Base-by-base conservation (phyloP, 2,113 vertebrate genomes). In the Tetraodon nigroviridis region DNA sequence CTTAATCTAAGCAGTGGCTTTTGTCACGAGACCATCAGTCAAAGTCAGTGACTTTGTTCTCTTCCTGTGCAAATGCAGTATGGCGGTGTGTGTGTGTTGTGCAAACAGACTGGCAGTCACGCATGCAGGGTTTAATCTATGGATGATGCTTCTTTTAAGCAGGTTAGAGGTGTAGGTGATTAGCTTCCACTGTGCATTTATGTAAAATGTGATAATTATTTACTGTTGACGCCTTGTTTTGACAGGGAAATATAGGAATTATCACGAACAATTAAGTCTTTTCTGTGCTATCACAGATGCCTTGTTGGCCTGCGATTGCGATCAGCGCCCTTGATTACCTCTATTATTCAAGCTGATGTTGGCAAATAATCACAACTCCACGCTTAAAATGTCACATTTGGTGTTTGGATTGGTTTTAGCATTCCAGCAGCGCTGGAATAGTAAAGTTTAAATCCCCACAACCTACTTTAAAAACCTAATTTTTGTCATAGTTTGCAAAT, bases 1-100 rank as follows among this genome's bases (percentile, higher is more conserved):
- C 75, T 66, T 58, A 74, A 74, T 88, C 73, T 76, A 80, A 90
- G 84, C 75, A 58, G 68, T 71, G 71, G 62, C 87, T 86, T 87
- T 69, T 77, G 83, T 76, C 16, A 2, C 80, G 68, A 64, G 1
- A 51, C 50, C 37, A 64, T 80, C 62, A 51, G 83, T 88, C 84
- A 79, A 71, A 63, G 32, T 65, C 55, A 73, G 87, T 69, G 60
- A 78, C 67, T 79, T 61, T 80, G 54, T 80, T 87, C 71, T 82
- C 69, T 75, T 84, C 70, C 76, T 81, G 69, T 87, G 71, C 6
- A 62, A 58, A 67, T 53, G 71, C 63, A 71, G 41, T 6, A 6
- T 27, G 19, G 55, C 49, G 60, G 57, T 63, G 64, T 58, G 56
- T 58, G 56, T 55, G 69, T 46, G 21, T 10, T 56, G 51, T 64